Conservation (phyloP, 2,797 vertebrate genomes). For the Sebastes dallii region DNA sequence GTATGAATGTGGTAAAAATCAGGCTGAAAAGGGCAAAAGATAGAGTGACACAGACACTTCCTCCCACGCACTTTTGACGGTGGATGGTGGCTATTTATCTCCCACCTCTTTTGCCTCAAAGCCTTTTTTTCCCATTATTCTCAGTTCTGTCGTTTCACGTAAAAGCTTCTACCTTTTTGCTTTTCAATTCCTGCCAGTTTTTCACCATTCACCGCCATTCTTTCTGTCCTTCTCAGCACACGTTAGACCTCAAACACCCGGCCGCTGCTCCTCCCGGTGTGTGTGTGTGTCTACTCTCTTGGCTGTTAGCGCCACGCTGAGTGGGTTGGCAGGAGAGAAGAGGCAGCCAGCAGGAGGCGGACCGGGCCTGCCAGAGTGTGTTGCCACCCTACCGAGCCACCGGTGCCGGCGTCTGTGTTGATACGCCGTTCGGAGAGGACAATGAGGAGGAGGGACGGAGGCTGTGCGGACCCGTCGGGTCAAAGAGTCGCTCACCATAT, state of each 20-base stretch:
- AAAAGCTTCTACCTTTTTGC: slow-evolving; percentile 22
- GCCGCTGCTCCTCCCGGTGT: slow-evolving; percentile 28
- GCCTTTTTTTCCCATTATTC: slow-evolving; percentile 14
- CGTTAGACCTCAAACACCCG: background rate
- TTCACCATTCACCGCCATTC: slow-evolving; percentile 19
- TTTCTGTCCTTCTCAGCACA: background rate
- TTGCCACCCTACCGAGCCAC: slow-evolving; percentile 43
- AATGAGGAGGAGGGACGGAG: slow-evolving; percentile 1
- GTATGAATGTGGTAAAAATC: background rate
- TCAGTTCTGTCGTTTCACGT: slow-evolving; percentile 5
- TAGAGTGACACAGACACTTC: slow-evolving; percentile 28
- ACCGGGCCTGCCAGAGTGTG: slow-evolving; percentile 48
- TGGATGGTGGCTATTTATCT: slow-evolving; percentile 31
- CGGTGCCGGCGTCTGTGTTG: slow-evolving; percentile 23
- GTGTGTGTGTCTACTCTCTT: slow-evolving; percentile 24
- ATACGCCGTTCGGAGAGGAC: slow-evolving; percentile 18
- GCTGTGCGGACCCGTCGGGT: slow-evolving; percentile 13
- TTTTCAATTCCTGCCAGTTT: slow-evolving; percentile 30
- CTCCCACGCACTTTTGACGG: slow-evolving; percentile 3
- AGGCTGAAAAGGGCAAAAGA: slow-evolving; percentile 13
- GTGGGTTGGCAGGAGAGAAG: slow-evolving; percentile 66
- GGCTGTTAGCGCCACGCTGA: slow-evolving; percentile 57
- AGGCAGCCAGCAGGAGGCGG: slow-evolving; percentile 59
- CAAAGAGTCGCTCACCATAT: slow-evolving; percentile 52
- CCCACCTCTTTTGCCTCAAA: slow-evolving; percentile 26